Percentiles rank a stretch among this genome's conserved stretches.
These are phyloP conservation scores for Leptosomus discolor DNA, from an alignment of 2,113 vertebrate genomes.

Conservation along the genomic window DNA sequence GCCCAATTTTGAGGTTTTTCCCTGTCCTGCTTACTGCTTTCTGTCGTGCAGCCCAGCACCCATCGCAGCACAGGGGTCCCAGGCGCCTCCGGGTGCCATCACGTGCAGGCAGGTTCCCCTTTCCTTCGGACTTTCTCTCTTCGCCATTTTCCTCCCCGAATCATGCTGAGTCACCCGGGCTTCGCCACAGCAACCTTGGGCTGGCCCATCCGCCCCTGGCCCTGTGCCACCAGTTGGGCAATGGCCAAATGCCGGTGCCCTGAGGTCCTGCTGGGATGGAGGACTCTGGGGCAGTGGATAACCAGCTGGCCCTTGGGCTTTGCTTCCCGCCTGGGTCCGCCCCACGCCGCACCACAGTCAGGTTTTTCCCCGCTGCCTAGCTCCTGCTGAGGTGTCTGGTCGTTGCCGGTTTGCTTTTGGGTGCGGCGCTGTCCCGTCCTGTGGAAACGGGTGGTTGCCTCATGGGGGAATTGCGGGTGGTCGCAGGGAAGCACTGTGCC, in stretches of 20 bases:
- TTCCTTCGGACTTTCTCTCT: not conserved
- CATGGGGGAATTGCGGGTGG: rapidly evolving
- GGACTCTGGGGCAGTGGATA: not conserved
- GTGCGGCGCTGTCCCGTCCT: not conserved
- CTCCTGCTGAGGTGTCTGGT: not conserved
- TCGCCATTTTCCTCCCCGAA: not conserved
- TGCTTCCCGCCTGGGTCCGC: rapidly evolving
- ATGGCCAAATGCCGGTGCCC: not conserved
- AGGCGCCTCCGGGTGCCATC: not conserved
- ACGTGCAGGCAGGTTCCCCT: rapidly evolving
- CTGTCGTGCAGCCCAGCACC: not conserved
- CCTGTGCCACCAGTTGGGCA: not conserved
- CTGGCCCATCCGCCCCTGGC: not conserved
- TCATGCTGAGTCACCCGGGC: rapidly evolving
- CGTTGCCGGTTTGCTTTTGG: rapidly evolving
- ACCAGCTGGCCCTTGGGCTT: not conserved
- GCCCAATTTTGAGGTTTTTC: not conserved
- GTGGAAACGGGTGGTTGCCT: not conserved
- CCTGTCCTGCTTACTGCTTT: not conserved
- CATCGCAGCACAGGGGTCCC: not conserved
- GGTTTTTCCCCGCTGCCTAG: not conserved
- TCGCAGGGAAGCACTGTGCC: rapidly evolving
- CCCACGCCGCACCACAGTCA: rapidly evolving
- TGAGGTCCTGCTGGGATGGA: not conserved
- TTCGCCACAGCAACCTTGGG: rapidly evolving